Percentiles rank a stretch among this genome's conserved stretches.
phyloP scores from a whole-genome alignment of 2,888 invertebrate genomes.

The Catotricha subobsoleta region DNA sequence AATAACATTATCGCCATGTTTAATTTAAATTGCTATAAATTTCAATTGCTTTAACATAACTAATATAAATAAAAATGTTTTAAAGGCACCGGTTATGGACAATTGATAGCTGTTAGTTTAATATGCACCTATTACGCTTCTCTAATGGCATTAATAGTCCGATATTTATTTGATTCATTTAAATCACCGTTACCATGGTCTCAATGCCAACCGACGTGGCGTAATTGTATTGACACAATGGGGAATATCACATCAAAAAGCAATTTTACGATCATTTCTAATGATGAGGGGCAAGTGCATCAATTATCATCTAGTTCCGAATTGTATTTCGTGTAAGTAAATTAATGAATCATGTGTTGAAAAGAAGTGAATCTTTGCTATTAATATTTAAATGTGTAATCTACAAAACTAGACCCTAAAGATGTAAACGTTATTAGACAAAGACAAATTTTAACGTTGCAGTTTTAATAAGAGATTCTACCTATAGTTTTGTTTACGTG shows the following conservation, averaged over 20 bases:
- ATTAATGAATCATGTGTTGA: neutral
- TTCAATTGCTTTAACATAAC: neutral
- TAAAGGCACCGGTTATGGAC: slow-evolving; percentile 38
- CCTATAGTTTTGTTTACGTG: too few relatives aligned
- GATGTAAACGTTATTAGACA: too few relatives aligned
- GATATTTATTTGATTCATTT: slow-evolving; percentile 44
- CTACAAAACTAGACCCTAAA: too few relatives aligned
- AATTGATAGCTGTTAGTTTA: slow-evolving; percentile 34
- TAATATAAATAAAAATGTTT: slow-evolving; percentile 8
- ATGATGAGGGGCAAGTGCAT: too few relatives aligned
- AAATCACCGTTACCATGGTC: slow-evolving; percentile 43
- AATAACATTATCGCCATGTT: too few relatives aligned
- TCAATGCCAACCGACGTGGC: slow-evolving; percentile 36
- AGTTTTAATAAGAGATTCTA: too few relatives aligned
- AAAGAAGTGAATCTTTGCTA: too few relatives aligned
- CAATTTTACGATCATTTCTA: too few relatives aligned
- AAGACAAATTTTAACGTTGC: too few relatives aligned
- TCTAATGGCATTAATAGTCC: slow-evolving; percentile 44
- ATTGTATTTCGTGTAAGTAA: slow-evolving; percentile 5
- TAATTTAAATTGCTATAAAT: too few relatives aligned
- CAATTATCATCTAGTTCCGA: too few relatives aligned
- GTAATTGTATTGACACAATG: slow-evolving; percentile 27
- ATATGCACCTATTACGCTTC: slow-evolving; percentile 48
- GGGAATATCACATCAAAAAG: neutral
- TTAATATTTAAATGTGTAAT: too few relatives aligned